These are phyloP conservation scores for Acanthaster planci DNA, from an alignment of 35 echinoderm and acorn worm genomes.

Conservation along the genomic window DNA sequence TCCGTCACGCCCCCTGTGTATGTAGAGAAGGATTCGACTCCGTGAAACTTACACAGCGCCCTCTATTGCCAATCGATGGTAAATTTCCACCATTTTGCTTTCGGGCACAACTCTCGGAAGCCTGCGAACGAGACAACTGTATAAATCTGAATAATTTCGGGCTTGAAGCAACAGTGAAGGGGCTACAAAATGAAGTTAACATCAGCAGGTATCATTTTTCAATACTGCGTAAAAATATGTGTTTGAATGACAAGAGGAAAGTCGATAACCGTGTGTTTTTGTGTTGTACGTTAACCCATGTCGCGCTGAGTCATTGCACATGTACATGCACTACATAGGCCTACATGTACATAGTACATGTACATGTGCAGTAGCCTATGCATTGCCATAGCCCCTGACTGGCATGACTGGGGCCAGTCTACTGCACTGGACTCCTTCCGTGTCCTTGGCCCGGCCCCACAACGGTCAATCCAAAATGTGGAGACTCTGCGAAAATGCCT, in stretches of 20 bases:
- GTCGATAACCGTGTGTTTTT: background rate
- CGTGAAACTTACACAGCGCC: background rate
- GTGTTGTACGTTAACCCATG: background rate
- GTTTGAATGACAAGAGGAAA: background rate
- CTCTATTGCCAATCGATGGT: background rate
- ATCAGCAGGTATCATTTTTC: conserved; percentile 19
- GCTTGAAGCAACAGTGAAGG: background rate
- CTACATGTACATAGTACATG: too few species aligned
- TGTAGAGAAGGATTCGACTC: too few species aligned
- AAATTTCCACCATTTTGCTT: conserved; percentile 20
- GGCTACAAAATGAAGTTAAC: background rate
- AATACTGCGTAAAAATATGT: background rate
- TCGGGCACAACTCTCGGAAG: background rate
- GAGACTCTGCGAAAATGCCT: too few species aligned
- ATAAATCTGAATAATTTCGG: background rate
- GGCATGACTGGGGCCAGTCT: too few species aligned
- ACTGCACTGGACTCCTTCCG: too few species aligned
- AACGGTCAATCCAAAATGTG: too few species aligned
- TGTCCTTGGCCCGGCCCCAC: too few species aligned
- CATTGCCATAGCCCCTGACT: too few species aligned
- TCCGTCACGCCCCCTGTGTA: too few species aligned
- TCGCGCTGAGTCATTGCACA: conserved; percentile 17
- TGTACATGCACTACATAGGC: conserved; percentile 2
- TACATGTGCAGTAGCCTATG: too few species aligned
- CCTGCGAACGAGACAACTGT: background rate